Percentiles rank a stretch among this genome's conserved stretches.
Evolutionary conservation across 2,113 vertebrate species (phyloP).

Genomic region (Rana temporaria): DNA sequence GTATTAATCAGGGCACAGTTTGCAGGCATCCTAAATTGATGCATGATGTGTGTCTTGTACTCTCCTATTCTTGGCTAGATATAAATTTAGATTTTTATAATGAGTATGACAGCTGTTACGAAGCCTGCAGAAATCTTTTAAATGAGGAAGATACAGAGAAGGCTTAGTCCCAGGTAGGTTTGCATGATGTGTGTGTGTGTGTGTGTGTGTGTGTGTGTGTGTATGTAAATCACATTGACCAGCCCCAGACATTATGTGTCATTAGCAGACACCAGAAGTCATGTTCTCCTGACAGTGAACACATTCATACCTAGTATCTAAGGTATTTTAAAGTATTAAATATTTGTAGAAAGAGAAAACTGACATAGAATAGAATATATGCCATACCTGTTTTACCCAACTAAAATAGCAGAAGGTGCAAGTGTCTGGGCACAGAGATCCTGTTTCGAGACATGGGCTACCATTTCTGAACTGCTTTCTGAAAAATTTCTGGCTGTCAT

Average conservation of each 20-base stretch:
- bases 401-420: not conserved
- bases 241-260: slow-evolving; percentile 34
- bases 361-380: too few species aligned
- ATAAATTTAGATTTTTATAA: slow-evolving; percentile 49
- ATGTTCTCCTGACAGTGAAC: slow-evolving; percentile 42
- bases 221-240: slow-evolving; percentile 38
- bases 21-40: slow-evolving; percentile 27
- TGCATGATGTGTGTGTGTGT: slow-evolving; percentile 18
- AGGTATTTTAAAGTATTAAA: not conserved
- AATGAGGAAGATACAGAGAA: slow-evolving; percentile 29
- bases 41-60: not conserved
- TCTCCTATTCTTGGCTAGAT: slow-evolving; percentile 25
- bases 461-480: too few species aligned
- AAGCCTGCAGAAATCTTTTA: slow-evolving; percentile 38
- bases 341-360: not conserved
- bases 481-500: too few species aligned
- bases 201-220: slow-evolving; percentile 28
- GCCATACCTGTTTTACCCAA: not conserved
- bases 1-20: slow-evolving; percentile 15
- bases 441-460: too few species aligned
- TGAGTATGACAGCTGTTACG: slow-evolving; percentile 16
- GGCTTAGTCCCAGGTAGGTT: not conserved
- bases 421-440: not conserved
- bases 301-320: slow-evolving; percentile 34
- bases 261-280: slow-evolving; percentile 25